Percentiles rank a stretch among this genome's conserved stretches.
phyloP scores from a whole-genome alignment of 2,797 vertebrate species.

The Chloroceryle inda region DNA sequence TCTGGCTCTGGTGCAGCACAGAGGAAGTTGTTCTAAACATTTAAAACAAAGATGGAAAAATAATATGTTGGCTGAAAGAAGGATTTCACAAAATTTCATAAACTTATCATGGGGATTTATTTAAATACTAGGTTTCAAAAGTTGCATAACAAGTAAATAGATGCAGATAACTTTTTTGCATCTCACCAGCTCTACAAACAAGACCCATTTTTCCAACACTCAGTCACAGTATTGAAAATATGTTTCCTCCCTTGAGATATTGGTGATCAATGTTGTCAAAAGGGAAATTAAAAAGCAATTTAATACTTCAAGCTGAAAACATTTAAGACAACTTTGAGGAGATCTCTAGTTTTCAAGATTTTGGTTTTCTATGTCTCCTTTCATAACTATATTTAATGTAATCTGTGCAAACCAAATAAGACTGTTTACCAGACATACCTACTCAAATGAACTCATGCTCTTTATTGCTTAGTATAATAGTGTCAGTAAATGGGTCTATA shows the following conservation, averaged over 20 bases:
- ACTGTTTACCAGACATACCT: neutral
- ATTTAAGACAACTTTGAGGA: neutral
- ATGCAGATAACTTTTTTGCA: neutral
- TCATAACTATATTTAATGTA: neutral
- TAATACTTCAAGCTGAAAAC: neutral
- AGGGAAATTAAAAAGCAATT: too few relatives aligned
- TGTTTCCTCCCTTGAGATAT: neutral
- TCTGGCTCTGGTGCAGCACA: neutral
- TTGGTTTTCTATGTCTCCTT: neutral
- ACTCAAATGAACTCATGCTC: neutral
- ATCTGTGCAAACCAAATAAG: neutral
- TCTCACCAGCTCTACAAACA: neutral
- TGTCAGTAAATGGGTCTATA: neutral
- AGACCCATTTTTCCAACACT: neutral
- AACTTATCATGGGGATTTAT: constrained; percentile 41
- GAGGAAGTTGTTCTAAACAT: neutral
- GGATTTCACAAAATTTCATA: constrained; percentile 17
- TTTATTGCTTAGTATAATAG: neutral
- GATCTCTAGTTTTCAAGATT: neutral
- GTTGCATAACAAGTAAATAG: neutral
- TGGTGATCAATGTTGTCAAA: neutral
- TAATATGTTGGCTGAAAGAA: constrained; percentile 3
- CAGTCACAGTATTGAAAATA: neutral
- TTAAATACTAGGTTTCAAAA: neutral
- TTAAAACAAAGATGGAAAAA: neutral